Evolutionary conservation across 1,140 invertebrate genomes (phyloP), one percentile per base, ranked within the genome.

Genomic region (Lucilia sericata): DNA sequence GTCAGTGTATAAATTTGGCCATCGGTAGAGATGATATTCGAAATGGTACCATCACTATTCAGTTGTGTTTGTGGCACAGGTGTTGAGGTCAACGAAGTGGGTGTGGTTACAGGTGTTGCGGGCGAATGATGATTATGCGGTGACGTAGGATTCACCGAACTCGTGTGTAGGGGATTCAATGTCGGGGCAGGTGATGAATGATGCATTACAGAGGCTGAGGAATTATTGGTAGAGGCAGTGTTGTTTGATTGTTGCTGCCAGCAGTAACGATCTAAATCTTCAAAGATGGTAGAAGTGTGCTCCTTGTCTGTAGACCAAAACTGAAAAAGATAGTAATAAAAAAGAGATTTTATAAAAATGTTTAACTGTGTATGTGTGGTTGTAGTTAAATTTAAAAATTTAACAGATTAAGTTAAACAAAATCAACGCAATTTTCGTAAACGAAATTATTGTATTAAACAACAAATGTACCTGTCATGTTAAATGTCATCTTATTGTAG

Each of bases 241-340:
- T 92, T 92, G 83, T 93, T 92, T 34, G 82, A 36, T 76, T 91
- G 92, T 89, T 93, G 93, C 83, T 92, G 94, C 96, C 96, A 96
- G 86, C 95, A 96, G 90, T 94, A 96, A 87, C 95, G 95, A 89
- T 96, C 96, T 47, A 96, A 92, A 88, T 96, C 96, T 90, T 96
- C 96, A 85, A 96, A 91, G 81, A 96, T 94, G 47, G 94, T 90
- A 88, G 94, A 92, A 81, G 83, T 49, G 86, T 94, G 91, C 90
- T 95, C 92, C 91, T 95, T 94, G 85, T 95, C 94, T 14, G 93
- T 92, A 86, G 93, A 94, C 95, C 95, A 96, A 85, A 96, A 94
- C 87, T 93, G 94, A 86, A 78, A 70, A 3, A 36, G 2, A 47
- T 0, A 51, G 19, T 75, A n/a, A 51, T 47, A 51, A 83, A 74